Conservation (phyloP, 1,140 invertebrate species). For the Drosophila nasuta region DNA sequence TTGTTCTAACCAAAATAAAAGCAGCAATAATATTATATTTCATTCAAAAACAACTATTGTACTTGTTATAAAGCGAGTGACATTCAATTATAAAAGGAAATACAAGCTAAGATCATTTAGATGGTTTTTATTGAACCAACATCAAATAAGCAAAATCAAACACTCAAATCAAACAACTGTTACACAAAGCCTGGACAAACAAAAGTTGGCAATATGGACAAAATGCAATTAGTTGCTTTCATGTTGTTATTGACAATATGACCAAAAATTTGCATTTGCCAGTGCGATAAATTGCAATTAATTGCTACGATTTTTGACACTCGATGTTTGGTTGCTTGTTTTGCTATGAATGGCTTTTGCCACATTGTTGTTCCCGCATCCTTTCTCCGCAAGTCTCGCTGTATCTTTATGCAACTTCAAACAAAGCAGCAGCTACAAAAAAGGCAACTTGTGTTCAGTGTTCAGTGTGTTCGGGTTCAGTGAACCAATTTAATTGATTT, state of each 20-base stretch:
- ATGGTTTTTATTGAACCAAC: not conserved
- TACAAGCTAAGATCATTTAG: not conserved
- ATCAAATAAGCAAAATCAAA: not conserved
- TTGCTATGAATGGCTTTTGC: constrained; percentile 37
- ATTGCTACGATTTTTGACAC: constrained; percentile 52
- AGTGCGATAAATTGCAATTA: constrained; percentile 56
- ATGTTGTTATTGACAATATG: constrained; percentile 19
- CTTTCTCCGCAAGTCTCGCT: not conserved
- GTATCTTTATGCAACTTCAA: constrained; percentile 51
- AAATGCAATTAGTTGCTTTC: constrained; percentile 41
- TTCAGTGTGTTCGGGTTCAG: constrained; percentile 49
- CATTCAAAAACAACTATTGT: too few relatives aligned
- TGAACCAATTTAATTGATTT: constrained; percentile 76
- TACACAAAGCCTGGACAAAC: constrained; percentile 5
- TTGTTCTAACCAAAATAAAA: not conserved
- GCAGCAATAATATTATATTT: too few relatives aligned
- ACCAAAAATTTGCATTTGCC: constrained; percentile 34
- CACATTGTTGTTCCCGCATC: not conserved
- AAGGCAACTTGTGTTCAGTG: constrained; percentile 37
- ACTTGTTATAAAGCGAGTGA: not conserved
- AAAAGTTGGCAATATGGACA: constrained; percentile 22
- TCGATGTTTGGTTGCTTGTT: constrained; percentile 22
- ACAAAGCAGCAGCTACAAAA: constrained; percentile 49
- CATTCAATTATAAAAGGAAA: not conserved
- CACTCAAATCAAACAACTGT: not conserved